Percentiles rank a stretch among this genome's conserved stretches.
phyloP scores from a whole-genome alignment of 2,888 invertebrate genomes.

The Stenoptilia bipunctidactyla region DNA sequence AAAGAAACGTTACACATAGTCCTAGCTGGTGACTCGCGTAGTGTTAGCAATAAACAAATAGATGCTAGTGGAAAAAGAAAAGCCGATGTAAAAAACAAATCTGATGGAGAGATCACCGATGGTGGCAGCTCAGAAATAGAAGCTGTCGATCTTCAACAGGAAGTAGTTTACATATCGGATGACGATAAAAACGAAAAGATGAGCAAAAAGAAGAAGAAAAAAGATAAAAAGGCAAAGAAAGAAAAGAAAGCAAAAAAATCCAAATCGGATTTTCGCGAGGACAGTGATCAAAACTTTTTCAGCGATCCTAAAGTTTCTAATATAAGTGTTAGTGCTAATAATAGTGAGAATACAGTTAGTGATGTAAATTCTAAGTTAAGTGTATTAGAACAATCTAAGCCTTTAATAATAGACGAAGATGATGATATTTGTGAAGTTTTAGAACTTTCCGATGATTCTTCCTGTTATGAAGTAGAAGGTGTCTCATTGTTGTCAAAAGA shows the following conservation, averaged over 20 bases:
- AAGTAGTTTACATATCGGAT: conserved; percentile 67
- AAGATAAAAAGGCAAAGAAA: conserved; percentile 48
- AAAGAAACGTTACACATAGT: neutral
- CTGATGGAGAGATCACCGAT: conserved; percentile 47
- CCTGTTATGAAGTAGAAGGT: conserved; percentile 44
- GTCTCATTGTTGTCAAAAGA: conserved; percentile 47
- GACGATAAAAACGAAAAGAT: conserved; percentile 30
- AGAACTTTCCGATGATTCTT: conserved; percentile 51
- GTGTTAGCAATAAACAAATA: neutral
- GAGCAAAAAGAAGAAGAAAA: conserved; percentile 43
- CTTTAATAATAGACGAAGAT: conserved; percentile 13
- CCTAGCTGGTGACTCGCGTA: neutral
- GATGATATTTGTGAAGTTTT: conserved; percentile 41
- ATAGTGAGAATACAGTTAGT: conserved; percentile 7
- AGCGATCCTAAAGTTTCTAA: conserved; percentile 17
- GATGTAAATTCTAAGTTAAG: neutral
- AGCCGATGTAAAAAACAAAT: conserved; percentile 9
- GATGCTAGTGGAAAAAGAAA: conserved; percentile 1
- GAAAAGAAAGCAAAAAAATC: conserved; percentile 35
- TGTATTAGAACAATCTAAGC: neutral
- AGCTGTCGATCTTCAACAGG: conserved; percentile 39
- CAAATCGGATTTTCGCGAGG: conserved; percentile 45
- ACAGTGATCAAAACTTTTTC: conserved; percentile 42
- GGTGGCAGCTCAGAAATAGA: conserved; percentile 45
- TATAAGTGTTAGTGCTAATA: conserved; percentile 1